A percentile compares a stretch with the other conserved stretches of the same genome.
phyloP scores from a whole-genome alignment of 2,797 vertebrate species.

The Morus bassanus region DNA sequence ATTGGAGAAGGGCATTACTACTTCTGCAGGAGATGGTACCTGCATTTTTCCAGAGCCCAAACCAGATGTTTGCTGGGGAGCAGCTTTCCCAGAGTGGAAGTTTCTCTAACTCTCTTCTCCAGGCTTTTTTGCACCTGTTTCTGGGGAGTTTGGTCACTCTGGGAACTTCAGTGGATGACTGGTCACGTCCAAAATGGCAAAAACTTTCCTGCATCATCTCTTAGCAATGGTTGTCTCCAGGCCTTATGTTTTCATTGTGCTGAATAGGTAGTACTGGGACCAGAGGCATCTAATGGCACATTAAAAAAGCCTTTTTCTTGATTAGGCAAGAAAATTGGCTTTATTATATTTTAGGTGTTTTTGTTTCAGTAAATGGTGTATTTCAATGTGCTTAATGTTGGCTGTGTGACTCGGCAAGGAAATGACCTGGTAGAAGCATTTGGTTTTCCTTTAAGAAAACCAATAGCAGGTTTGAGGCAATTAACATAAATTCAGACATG shows the following conservation, averaged over 20 bases:
- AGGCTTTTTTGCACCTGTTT: background rate
- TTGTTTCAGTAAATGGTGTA: accelerated
- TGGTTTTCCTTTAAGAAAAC: background rate
- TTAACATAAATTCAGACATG: accelerated
- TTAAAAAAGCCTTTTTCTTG: background rate
- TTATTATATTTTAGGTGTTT: background rate
- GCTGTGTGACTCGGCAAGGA: accelerated
- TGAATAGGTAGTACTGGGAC: background rate
- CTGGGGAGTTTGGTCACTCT: too few relatives aligned
- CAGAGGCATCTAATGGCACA: accelerated
- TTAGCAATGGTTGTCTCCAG: background rate
- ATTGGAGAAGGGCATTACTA: accelerated
- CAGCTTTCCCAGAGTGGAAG: background rate
- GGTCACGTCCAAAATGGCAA: background rate
- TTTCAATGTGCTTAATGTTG: accelerated
- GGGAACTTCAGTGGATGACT: background rate
- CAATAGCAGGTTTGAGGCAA: background rate
- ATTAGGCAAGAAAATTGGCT: background rate
- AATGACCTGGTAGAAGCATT: background rate
- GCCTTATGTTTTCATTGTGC: accelerated
- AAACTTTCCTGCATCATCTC: background rate
- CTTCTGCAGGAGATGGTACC: accelerated
- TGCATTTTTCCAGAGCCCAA: accelerated
- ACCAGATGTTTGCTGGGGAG: background rate
- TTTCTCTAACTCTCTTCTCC: background rate